Conservation (phyloP, 2,113 vertebrate species). For the Labeo rohita region DNA sequence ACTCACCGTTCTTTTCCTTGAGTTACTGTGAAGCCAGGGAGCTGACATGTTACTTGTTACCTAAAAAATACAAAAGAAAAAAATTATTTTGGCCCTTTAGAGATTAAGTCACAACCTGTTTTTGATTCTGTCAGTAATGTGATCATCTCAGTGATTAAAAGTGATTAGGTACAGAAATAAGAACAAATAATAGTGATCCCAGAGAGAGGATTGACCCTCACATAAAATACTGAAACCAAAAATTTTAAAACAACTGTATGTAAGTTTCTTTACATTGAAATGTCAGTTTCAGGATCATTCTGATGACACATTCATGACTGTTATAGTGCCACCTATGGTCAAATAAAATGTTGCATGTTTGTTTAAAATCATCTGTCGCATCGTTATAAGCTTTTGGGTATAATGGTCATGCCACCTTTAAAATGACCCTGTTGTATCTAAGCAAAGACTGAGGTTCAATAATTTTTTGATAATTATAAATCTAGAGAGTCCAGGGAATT, state of each 20-base stretch:
- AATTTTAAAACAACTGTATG: not conserved
- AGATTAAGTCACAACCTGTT: not conserved
- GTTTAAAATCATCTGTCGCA: too few species aligned
- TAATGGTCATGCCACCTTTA: too few species aligned
- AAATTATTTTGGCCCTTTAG: not conserved
- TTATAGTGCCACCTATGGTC: too few species aligned
- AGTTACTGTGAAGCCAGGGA: conserved; percentile 95
- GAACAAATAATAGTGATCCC: too few species aligned
- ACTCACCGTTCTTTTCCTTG: conserved; percentile 98
- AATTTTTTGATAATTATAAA: too few species aligned
- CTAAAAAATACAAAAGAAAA: conserved; percentile 67
- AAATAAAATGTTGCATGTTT: too few species aligned
- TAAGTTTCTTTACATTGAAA: not conserved
- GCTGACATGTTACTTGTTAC: conserved; percentile 88
- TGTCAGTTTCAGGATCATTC: too few species aligned
- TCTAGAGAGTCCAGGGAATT: too few species aligned
- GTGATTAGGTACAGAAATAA: not conserved
- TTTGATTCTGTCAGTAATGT: not conserved
- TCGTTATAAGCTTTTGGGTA: too few species aligned
- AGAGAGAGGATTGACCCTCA: not conserved
- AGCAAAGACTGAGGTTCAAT: too few species aligned
- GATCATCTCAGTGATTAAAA: not conserved
- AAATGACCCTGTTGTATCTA: too few species aligned
- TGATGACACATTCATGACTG: too few species aligned
- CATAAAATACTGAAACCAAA: not conserved